Evolutionary conservation across 1,140 invertebrate genomes (phyloP).

Genomic region (Agraylea sexmaculata): DNA sequence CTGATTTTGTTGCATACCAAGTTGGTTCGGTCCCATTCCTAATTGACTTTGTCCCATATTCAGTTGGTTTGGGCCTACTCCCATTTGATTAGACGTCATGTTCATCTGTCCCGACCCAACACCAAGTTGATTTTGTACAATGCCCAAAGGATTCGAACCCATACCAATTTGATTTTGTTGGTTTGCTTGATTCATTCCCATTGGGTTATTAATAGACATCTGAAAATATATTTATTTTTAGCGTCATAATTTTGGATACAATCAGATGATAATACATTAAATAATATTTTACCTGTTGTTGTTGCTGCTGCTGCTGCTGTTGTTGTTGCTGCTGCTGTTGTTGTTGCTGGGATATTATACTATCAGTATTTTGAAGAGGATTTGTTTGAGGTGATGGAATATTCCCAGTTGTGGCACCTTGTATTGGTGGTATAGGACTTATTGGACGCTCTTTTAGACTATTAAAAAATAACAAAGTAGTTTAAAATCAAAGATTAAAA

Average conservation of each 20-base stretch:
- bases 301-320: constrained; percentile 20
- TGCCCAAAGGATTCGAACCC: background rate
- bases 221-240: too few species aligned
- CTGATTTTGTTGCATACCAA: constrained; percentile 10
- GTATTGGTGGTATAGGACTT: constrained; percentile 47
- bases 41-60: constrained; percentile 8
- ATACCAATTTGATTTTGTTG: background rate
- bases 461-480: constrained; percentile 26
- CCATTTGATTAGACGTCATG: constrained; percentile 15
- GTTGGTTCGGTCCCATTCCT: constrained; percentile 7
- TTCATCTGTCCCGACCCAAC: constrained; percentile 1
- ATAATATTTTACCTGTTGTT: constrained; percentile 13
- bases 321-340: constrained; percentile 22
- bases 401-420: constrained; percentile 16
- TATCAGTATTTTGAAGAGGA: constrained; percentile 12
- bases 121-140: constrained; percentile 2
- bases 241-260: too few species aligned
- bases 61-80: constrained; percentile 11
- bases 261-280: background rate
- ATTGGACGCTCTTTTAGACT: constrained; percentile 71
- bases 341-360: constrained; percentile 18
- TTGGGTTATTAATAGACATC: constrained; percentile 2
- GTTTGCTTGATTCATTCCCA: constrained; percentile 4
- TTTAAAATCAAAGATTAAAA: constrained; percentile 6
- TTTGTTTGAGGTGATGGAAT: constrained; percentile 17